phyloP scores from a whole-genome alignment of 2,888 invertebrate genomes.

The Eulithis prunata region DNA sequence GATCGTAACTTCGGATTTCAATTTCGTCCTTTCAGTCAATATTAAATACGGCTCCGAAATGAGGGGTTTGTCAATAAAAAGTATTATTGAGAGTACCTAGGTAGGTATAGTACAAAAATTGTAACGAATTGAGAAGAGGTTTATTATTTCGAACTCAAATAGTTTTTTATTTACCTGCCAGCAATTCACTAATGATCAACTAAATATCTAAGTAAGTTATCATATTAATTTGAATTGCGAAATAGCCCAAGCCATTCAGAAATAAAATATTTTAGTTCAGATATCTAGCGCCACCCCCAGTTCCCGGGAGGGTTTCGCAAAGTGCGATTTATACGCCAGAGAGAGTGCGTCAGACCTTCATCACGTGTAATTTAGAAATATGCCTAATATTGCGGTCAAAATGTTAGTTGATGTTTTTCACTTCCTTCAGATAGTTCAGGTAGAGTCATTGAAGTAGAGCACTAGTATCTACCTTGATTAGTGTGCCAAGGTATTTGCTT shows the following conservation, averaged over 20 bases:
- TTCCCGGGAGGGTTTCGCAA: constrained; percentile 29
- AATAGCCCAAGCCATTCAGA: constrained; percentile 16
- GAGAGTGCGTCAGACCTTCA: constrained; percentile 35
- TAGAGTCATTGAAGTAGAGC: too few relatives aligned
- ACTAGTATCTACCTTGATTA: too few relatives aligned
- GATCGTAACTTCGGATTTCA: constrained; percentile 39
- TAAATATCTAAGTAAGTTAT: too few relatives aligned
- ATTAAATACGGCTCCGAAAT: constrained; percentile 34
- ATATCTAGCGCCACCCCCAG: constrained; percentile 11
- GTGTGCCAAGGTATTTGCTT: too few relatives aligned
- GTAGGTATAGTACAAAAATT: background rate
- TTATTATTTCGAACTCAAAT: background rate
- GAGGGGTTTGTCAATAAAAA: constrained; percentile 31
- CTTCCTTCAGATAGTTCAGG: constrained; percentile 1
- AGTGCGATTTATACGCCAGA: constrained; percentile 36
- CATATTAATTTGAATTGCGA: background rate
- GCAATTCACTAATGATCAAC: background rate
- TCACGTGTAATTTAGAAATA: constrained; percentile 34
- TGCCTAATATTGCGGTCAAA: background rate
- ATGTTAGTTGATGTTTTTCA: background rate
- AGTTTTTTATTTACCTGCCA: background rate
- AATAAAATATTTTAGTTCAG: constrained; percentile 31
- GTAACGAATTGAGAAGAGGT: background rate
- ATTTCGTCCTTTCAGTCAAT: constrained; percentile 38
- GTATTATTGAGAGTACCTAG: background rate